phyloP scores from a whole-genome alignment of 2,888 invertebrate genomes.

The Griposia aprilina region DNA sequence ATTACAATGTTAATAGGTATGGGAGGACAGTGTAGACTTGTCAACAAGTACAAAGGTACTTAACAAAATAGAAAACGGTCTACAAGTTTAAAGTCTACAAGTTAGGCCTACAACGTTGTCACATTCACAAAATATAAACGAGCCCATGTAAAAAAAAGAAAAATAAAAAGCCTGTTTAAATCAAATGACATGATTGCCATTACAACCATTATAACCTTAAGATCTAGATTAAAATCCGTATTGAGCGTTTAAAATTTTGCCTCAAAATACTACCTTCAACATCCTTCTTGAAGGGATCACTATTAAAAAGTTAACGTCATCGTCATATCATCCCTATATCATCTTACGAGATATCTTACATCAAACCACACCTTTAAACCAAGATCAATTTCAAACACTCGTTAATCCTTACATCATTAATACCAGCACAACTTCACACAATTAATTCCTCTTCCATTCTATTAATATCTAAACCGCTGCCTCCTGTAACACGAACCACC shows the following conservation, averaged over 20 bases:
- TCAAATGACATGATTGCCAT: no score
- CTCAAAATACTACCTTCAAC: background rate
- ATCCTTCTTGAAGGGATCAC: background rate
- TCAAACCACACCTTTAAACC: background rate
- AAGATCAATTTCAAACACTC: background rate
- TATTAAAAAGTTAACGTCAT: background rate
- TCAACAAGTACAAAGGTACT: no score
- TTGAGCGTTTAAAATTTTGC: background rate
- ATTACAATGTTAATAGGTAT: no score
- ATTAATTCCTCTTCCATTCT: background rate
- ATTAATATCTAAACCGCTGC: constrained; percentile 35
- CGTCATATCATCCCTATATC: background rate
- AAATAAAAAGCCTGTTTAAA: no score
- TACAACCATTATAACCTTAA: background rate
- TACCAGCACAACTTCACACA: background rate
- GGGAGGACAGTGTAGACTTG: no score
- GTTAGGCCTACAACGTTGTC: no score
- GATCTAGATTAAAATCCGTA: background rate
- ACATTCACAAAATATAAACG: no score
- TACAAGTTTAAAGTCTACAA: no score
- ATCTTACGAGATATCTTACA: background rate
- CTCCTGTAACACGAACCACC: constrained; percentile 52
- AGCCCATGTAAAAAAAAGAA: no score
- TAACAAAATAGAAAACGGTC: no score
- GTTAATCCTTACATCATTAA: constrained; percentile 22